Evolutionary conservation across 2,888 invertebrate species (phyloP), one percentile per base, ranked within the genome.

Genomic region (Athalia rosae): DNA sequence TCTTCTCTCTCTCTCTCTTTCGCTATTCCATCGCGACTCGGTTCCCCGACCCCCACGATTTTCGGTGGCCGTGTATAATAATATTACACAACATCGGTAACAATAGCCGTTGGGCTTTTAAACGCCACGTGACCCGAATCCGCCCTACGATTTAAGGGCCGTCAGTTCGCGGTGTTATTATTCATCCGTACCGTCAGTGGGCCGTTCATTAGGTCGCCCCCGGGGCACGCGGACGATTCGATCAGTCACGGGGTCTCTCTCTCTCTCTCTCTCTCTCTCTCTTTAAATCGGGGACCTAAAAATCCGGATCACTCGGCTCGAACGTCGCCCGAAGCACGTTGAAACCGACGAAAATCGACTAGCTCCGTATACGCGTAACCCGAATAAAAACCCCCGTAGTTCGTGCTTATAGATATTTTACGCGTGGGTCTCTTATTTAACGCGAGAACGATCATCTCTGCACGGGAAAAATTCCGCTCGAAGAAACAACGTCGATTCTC

Each of bases 81-180:
- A 28, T 8, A 41, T 28, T 28, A 28, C 28, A 28, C 28, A 28
- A 28, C 28, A 28, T 28, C 13, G 41, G 58, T 58, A 13, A 13
- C n/a, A n/a, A n/a, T 4, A 41, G 28, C 11, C 45, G 71, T 15
- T 7, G 58, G 80, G 77, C 80, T 82, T 85, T 83, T 82, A 81
- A 79, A 79, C 81, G 84, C 79, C 87, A 86, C 87, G 86, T 86
- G 86, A 80, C 86, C 86, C 82, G 58, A 78, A 77, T 81, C 82
- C 85, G 84, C 85, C 86, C 84, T 83, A 78, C 83, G 81, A 78
- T 87, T 86, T 84, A 83, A 87, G 85, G 81, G 83, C 84, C 87
- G 85, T 86, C 84, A 8, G 59, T 61, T 80, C 81, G 81, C 82
- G 74, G 76, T 64, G 28, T 28, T 28, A 53, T 63, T 59, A 77